These are phyloP conservation scores for Donacobius atricapilla DNA, from an alignment of 2,113 vertebrate species.

Conservation along the genomic window DNA sequence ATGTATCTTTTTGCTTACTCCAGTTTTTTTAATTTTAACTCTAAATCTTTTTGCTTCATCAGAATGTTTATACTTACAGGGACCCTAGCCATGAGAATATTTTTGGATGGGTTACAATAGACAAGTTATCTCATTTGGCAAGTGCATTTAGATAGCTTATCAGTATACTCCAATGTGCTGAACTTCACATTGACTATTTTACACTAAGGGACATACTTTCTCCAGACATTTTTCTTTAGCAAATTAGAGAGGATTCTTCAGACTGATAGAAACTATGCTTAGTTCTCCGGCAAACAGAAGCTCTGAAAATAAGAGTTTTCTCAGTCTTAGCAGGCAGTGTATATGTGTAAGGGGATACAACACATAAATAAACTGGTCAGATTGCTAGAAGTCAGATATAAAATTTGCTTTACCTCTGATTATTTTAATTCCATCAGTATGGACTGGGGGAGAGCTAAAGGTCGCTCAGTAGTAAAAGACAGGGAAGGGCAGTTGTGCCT, in stretches of 20 bases:
- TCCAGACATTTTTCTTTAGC: neutral
- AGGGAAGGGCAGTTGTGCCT: neutral
- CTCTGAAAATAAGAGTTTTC: neutral
- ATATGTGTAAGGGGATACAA: neutral
- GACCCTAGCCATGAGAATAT: neutral
- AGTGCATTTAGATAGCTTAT: constrained; percentile 9
- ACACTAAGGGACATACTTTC: neutral
- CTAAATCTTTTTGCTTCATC: constrained; percentile 33
- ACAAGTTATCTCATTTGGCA: constrained; percentile 13
- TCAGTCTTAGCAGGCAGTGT: neutral
- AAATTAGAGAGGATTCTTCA: neutral
- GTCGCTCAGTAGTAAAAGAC: neutral
- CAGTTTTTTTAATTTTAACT: constrained; percentile 30
- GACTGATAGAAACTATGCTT: neutral
- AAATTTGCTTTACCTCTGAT: neutral
- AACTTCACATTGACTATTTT: neutral
- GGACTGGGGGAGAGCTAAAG: neutral
- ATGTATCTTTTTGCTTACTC: constrained; percentile 43
- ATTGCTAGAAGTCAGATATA: neutral
- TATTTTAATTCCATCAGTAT: neutral
- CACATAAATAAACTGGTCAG: neutral
- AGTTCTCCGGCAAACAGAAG: neutral
- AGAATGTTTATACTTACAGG: constrained; percentile 14
- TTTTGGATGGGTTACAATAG: constrained; percentile 30
- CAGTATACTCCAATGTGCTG: neutral